phyloP scores from a whole-genome alignment of 2,797 vertebrate genomes.

The Monodelphis domestica region DNA sequence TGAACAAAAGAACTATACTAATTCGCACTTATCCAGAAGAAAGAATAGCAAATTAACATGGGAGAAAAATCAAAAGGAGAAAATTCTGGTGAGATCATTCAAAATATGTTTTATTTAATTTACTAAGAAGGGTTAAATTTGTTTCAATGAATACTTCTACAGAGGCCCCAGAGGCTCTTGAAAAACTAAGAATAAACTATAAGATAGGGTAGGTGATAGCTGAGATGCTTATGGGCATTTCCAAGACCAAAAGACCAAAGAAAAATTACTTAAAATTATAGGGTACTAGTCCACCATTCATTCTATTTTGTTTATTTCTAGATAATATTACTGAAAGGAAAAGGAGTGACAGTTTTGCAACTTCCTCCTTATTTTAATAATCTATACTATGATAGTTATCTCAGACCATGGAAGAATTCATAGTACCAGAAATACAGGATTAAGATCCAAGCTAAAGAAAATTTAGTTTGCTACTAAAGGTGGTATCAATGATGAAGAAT shows the following conservation, averaged over 20 bases:
- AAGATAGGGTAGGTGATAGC: not conserved
- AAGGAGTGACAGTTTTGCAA: not conserved
- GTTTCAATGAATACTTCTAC: conserved; percentile 20
- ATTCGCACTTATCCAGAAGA: conserved; percentile 20
- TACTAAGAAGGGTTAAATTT: conserved; percentile 13
- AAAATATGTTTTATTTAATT: conserved; percentile 31
- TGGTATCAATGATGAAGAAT: not conserved
- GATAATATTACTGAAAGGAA: not conserved
- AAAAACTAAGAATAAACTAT: conserved; percentile 5
- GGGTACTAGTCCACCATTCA: not conserved
- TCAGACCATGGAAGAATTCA: conserved; percentile 25
- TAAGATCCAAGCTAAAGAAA: conserved; percentile 21
- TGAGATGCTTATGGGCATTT: conserved; percentile 13
- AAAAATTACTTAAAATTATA: not conserved
- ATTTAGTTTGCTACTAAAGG: conserved; percentile 11
- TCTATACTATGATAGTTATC: not conserved
- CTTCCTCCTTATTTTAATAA: conserved; percentile 19
- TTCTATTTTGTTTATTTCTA: conserved; percentile 3
- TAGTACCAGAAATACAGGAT: conserved; percentile 7
- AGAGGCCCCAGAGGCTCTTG: conserved; percentile 19
- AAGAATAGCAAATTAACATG: conserved; percentile 48
- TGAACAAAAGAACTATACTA: not conserved
- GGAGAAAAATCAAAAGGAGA: conserved; percentile 23
- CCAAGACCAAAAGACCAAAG: not conserved
- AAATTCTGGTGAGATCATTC: conserved; percentile 8